phyloP scores from a whole-genome alignment of 1,140 invertebrate genomes.

The Procambarus clarkii region DNA sequence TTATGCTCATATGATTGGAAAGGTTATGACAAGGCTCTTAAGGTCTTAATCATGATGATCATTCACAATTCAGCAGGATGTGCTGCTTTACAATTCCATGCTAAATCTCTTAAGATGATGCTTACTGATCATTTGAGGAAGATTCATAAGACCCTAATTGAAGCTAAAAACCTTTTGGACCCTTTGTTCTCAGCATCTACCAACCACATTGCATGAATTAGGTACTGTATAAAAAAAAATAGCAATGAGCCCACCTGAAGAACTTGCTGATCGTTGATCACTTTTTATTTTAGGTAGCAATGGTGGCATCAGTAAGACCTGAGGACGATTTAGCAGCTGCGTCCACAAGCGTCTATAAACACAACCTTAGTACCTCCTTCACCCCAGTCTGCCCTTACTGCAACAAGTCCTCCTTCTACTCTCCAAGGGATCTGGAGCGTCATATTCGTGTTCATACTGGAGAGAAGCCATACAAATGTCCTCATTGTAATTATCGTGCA shows the following conservation, averaged over 20 bases:
- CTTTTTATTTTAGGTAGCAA: constrained; percentile 58
- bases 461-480: constrained; percentile 75
- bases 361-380: constrained; percentile 30
- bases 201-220: background rate
- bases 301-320: constrained; percentile 55
- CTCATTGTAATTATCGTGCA: constrained; percentile 74
- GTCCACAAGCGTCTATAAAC: constrained; percentile 6
- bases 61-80: background rate
- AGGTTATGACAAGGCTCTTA: background rate
- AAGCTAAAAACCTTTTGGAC: background rate
- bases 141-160: background rate
- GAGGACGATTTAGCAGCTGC: constrained; percentile 29
- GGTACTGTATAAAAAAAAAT: background rate
- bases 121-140: background rate
- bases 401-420: constrained; percentile 63
- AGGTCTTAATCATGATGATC: background rate
- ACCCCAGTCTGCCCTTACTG: constrained; percentile 59
- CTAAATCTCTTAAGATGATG: background rate
- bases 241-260: background rate
- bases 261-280: constrained; percentile 29
- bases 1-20: background rate
- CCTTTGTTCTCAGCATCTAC: background rate
- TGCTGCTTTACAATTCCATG: background rate
- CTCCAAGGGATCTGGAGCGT: constrained; percentile 52
- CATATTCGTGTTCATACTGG: constrained; percentile 81